Conservation (phyloP, 2,888 invertebrate species). For the Adineta ricciae region DNA sequence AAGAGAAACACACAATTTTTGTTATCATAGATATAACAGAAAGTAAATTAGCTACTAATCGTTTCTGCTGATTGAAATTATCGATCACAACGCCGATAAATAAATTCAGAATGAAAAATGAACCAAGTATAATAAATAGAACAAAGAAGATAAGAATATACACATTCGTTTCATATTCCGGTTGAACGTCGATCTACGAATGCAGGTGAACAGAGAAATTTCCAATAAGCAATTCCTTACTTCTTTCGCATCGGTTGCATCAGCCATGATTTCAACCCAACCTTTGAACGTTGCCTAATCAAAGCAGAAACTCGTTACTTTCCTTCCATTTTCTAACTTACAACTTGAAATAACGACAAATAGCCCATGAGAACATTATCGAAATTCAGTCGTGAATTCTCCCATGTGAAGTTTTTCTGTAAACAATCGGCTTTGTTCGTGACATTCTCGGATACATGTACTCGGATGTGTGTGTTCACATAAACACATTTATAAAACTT, state of each 20-base stretch:
- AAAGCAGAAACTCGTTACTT: too few relatives aligned
- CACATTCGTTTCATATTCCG: slow-evolving; percentile 81
- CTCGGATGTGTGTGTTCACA: slow-evolving; percentile 50
- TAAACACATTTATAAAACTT: slow-evolving; percentile 64
- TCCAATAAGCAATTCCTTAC: slow-evolving; percentile 51
- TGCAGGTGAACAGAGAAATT: background rate
- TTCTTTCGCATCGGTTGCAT: slow-evolving; percentile 87
- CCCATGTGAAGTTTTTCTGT: slow-evolving; percentile 69
- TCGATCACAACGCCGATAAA: slow-evolving; percentile 99
- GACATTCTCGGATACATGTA: slow-evolving; percentile 53
- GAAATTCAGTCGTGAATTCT: slow-evolving; percentile 90
- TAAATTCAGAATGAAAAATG: slow-evolving; percentile 96
- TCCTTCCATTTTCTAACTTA: too few relatives aligned
- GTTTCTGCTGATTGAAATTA: slow-evolving; percentile 98
- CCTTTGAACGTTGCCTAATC: slow-evolving; percentile 82
- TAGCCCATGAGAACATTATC: slow-evolving; percentile 95
- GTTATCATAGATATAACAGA: slow-evolving; percentile 34
- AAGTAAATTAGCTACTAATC: slow-evolving; percentile 61
- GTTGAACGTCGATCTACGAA: slow-evolving; percentile 63
- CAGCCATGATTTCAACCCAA: slow-evolving; percentile 95
- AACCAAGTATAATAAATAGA: slow-evolving; percentile 97
- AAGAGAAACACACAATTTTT: too few relatives aligned
- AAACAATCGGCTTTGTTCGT: slow-evolving; percentile 63
- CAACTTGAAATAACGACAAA: slow-evolving; percentile 87
- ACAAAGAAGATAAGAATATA: slow-evolving; percentile 98